Evolutionary conservation across 2,797 vertebrate species (phyloP).

Genomic region (Synaphobranchus kaupii): DNA sequence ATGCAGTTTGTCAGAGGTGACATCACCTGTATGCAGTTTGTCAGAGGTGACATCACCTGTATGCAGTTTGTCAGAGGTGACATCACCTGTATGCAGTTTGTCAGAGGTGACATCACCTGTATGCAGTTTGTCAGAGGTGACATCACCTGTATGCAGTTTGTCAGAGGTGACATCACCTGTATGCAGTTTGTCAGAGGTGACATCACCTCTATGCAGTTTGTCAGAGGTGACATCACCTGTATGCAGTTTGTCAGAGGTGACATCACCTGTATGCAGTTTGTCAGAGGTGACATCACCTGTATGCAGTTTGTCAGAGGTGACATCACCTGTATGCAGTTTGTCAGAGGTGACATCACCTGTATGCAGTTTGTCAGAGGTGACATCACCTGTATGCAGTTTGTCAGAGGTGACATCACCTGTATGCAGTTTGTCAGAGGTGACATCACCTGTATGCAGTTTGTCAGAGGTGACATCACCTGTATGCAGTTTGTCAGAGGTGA

Average conservation of each 20-base stretch:
- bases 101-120: too few relatives aligned
- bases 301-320: neutral
- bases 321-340: conserved; percentile 6
- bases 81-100: conserved; percentile 10
- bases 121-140: neutral
- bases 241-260: neutral
- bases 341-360: too few relatives aligned
- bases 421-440: too few relatives aligned
- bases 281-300: neutral
- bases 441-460: too few relatives aligned
- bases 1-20: neutral
- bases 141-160: neutral
- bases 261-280: neutral
- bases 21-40: neutral
- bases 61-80: neutral
- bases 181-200: neutral
- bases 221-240: neutral
- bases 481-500: too few relatives aligned
- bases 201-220: neutral
- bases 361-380: too few relatives aligned
- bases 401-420: too few relatives aligned
- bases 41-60: neutral
- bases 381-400: too few relatives aligned
- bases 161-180: neutral
- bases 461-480: too few relatives aligned